Evolutionary conservation across 2,888 invertebrate species (phyloP), one percentile per base, ranked within the genome.

Genomic region (Spodoptera littoralis): DNA sequence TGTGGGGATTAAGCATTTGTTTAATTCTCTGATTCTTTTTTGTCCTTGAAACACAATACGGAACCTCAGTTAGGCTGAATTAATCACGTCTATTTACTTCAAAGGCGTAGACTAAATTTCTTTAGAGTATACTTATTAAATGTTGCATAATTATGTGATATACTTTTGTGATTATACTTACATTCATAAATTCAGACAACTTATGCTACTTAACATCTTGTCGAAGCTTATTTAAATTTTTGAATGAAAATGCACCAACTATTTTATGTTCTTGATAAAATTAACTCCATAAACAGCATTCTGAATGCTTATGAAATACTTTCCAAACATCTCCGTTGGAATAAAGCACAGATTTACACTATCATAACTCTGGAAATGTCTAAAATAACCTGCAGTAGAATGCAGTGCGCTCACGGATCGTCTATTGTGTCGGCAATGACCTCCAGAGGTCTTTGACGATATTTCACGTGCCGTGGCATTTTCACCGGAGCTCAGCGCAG

Each of bases 381-480:
- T 69, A 46, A 60, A 72, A 63, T 77, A 70, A 53, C 65, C 56
- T 63, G 70, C 70, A 66, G 52, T 60, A 66, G 66, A 77, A 77
- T 77, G 70, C 70, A 75, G 62, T 73, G 18, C 41, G 70, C 50
- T 43, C 13, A 54, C 11, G 44, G 59, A 53, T 46, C 65, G 55
- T 56, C 60, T 48, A 77, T 75, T 75, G 74, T 77, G 62, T 48
- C 58, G 27, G 11, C 70, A 61, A 46, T 75, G 78, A 77, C 78
- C 78, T 75, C 73, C 9, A 30, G 60, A 70, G 62, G 75, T 75
- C 70, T 46, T 47, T 44, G 43, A 59, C 76, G 53, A 77, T 77
- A 77, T 73, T 75, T 75, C 73, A 77, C 70, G 59, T 59, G 54
- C 45, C 54, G 47, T 66, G 78, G 70, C 76, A 77, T 77, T 77